Conservation (phyloP, 2,797 vertebrate genomes). For the Darevskia nairensis region DNA sequence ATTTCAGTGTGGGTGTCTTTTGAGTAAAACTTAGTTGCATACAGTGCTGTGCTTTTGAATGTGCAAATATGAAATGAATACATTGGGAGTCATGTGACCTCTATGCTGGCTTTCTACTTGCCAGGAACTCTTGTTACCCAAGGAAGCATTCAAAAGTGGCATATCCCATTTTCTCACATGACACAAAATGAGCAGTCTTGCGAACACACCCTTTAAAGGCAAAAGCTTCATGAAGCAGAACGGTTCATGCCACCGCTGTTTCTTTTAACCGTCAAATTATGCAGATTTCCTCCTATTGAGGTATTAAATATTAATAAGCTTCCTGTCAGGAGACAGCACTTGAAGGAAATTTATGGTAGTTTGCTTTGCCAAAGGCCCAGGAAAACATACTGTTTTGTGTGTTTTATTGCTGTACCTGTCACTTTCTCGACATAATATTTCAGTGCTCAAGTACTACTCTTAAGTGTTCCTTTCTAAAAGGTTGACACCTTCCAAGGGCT, state of each 20-base stretch:
- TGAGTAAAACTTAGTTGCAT: too few species aligned
- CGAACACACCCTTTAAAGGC: not conserved
- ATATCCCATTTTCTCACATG: not conserved
- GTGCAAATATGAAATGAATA: too few species aligned
- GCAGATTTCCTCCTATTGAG: conserved; percentile 42
- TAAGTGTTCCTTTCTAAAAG: conserved; percentile 13
- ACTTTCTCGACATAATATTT: not conserved
- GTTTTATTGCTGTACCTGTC: conserved; percentile 24
- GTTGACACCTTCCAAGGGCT: not conserved
- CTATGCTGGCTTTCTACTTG: not conserved
- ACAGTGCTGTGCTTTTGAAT: too few species aligned
- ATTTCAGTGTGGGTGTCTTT: too few species aligned
- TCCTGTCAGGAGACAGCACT: conserved; percentile 19
- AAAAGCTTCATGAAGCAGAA: conserved; percentile 33
- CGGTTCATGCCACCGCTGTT: not conserved
- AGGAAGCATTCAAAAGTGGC: not conserved
- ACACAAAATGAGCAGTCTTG: not conserved
- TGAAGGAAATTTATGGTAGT: conserved; percentile 41
- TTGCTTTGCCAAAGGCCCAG: conserved; percentile 42
- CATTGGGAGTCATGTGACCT: too few species aligned
- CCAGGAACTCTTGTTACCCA: not conserved
- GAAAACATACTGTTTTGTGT: conserved; percentile 14
- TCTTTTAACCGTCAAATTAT: conserved; percentile 29
- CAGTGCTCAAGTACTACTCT: conserved; percentile 9
- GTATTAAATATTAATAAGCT: conserved; percentile 38